phyloP scores from a whole-genome alignment of 2,888 invertebrate species.

The Elmis aenea region DNA sequence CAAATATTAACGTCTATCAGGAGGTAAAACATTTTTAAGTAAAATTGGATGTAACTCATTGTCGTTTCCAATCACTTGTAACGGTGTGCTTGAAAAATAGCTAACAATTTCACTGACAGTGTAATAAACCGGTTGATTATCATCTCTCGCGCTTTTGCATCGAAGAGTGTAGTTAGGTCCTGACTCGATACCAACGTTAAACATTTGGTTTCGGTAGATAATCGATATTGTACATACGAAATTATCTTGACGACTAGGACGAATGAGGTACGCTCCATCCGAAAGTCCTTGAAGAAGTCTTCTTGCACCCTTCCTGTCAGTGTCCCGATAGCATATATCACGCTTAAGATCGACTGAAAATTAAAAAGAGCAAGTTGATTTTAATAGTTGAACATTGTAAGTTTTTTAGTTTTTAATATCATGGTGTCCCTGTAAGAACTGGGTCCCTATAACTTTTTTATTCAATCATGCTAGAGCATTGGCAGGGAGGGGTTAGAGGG shows the following conservation, averaged over 20 bases:
- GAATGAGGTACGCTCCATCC: conserved; percentile 19
- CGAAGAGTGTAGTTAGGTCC: conserved; percentile 3
- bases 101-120: conserved; percentile 15
- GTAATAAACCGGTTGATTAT: conserved; percentile 12
- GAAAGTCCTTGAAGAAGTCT: conserved; percentile 11
- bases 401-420: too few relatives aligned
- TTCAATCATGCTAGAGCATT: too few relatives aligned
- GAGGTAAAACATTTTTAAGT: conserved; percentile 14
- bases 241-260: conserved; percentile 15
- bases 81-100: conserved; percentile 11
- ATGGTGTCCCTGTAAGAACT: too few relatives aligned
- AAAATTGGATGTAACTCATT: too few relatives aligned
- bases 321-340: conserved; percentile 15
- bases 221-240: conserved; percentile 19
- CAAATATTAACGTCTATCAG: conserved; percentile 6
- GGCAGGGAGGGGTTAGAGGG: too few relatives aligned
- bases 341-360: conserved; percentile 15
- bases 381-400: too few relatives aligned
- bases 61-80: conserved; percentile 9
- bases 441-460: too few relatives aligned
- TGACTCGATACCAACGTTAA: conserved; percentile 16
- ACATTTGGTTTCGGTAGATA: conserved; percentile 13
- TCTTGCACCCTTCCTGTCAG: conserved; percentile 17
- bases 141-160: conserved; percentile 8
- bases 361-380: too few relatives aligned